phyloP scores from a whole-genome alignment of 2,113 vertebrate species.

The Athene noctua region DNA sequence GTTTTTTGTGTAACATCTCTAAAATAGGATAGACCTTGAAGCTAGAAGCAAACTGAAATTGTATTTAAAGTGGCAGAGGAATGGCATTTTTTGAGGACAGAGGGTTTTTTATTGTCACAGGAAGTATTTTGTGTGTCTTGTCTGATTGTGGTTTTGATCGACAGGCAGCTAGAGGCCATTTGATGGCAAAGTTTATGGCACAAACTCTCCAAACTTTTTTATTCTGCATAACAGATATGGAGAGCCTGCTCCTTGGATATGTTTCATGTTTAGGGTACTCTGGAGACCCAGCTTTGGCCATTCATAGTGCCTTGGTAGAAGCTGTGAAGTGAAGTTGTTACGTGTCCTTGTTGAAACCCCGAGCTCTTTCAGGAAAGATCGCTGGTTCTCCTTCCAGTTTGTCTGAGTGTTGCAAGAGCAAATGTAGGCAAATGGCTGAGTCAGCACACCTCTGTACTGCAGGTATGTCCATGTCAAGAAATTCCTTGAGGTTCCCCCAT shows the following conservation, averaged over 20 bases:
- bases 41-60: not conserved
- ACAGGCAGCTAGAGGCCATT: not conserved
- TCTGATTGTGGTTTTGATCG: not conserved
- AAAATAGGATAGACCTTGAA: constrained; percentile 9
- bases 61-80: not conserved
- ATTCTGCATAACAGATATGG: not conserved
- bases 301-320: not conserved
- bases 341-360: not conserved
- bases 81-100: not conserved
- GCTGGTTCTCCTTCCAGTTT: not conserved
- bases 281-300: not conserved
- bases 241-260: not conserved
- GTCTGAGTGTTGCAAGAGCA: not conserved
- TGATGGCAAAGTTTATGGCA: not conserved
- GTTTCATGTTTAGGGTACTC: not conserved
- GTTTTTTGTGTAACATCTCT: constrained; percentile 4
- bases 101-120: not conserved
- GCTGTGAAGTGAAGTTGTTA: not conserved
- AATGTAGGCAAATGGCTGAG: not conserved
- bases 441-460: not conserved
- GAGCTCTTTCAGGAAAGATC: not conserved
- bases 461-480: not conserved
- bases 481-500: not conserved
- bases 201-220: not conserved
- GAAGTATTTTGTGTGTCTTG: not conserved